phyloP scores from a whole-genome alignment of 2,888 invertebrate genomes.

The Hetaerina titia region DNA sequence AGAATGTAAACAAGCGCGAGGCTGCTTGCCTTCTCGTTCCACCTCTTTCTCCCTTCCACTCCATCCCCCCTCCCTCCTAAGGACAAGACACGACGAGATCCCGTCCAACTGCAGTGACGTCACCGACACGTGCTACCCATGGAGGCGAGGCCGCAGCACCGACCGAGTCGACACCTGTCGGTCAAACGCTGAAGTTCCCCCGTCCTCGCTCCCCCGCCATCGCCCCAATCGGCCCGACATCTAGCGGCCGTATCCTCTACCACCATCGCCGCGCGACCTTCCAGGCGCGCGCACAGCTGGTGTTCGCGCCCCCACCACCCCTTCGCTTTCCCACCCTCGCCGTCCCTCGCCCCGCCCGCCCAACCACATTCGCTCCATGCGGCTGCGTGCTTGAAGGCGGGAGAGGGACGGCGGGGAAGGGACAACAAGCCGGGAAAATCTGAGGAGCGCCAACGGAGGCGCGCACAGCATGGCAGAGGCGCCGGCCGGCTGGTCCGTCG shows the following conservation, averaged over 20 bases:
- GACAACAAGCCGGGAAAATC: slow-evolving; percentile 8
- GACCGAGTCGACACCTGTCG: slow-evolving; percentile 65
- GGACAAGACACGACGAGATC: background rate
- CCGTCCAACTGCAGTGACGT: slow-evolving; percentile 3
- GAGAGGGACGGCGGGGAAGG: background rate
- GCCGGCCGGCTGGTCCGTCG: background rate
- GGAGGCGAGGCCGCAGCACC: slow-evolving; percentile 11
- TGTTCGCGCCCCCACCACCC: background rate
- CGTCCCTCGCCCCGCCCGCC: background rate
- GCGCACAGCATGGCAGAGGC: background rate
- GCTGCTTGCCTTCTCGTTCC: background rate
- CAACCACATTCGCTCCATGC: background rate
- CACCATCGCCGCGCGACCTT: slow-evolving; percentile 6
- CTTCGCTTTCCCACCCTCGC: background rate
- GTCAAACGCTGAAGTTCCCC: background rate
- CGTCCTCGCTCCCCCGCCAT: background rate
- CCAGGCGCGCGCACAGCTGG: slow-evolving; percentile 22
- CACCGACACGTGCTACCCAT: slow-evolving; percentile 45
- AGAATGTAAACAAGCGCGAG: background rate
- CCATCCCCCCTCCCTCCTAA: no score
- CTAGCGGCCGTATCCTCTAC: slow-evolving; percentile 48
- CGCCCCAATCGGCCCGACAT: slow-evolving; percentile 43
- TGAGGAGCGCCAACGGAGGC: background rate
- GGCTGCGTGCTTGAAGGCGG: background rate
- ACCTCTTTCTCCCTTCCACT: background rate